Percentiles rank a stretch among this genome's conserved stretches.
These are phyloP conservation scores for Pipistrellus kuhlii DNA, from an alignment of 2,797 vertebrate genomes.

Conservation along the genomic window DNA sequence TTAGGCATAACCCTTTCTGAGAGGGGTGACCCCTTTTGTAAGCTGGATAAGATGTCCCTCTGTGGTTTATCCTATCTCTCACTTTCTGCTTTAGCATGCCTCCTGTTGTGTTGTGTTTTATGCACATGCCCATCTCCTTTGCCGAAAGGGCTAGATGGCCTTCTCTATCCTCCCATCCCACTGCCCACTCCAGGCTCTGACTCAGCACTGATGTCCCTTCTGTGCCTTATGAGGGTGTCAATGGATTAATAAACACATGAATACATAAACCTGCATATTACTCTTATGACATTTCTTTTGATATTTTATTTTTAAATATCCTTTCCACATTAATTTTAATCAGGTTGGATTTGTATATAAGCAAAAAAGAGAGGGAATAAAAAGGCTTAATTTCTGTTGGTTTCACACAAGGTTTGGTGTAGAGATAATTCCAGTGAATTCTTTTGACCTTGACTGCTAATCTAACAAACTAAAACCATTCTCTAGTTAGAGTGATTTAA, in stretches of 20 bases:
- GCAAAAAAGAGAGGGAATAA: neutral
- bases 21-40: neutral
- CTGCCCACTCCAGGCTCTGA: neutral
- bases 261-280: neutral
- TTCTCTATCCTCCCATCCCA: neutral
- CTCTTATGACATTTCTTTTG: neutral
- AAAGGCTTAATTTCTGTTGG: neutral
- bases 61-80: rapidly evolving
- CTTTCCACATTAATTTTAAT: neutral
- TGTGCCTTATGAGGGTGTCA: neutral
- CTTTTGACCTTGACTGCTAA: neutral
- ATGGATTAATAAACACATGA: neutral
- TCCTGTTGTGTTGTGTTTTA: neutral
- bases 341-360: neutral
- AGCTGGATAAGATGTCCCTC: neutral
- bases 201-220: neutral
- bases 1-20: neutral
- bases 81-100: neutral
- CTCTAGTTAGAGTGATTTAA: neutral
- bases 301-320: neutral
- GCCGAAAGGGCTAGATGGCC: neutral
- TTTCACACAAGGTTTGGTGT: neutral
- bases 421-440: neutral
- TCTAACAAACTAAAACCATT: neutral
- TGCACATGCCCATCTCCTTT: neutral